These are phyloP conservation scores for Thinocorus orbignyianus DNA, from an alignment of 2,113 vertebrate species.

Conservation along the genomic window DNA sequence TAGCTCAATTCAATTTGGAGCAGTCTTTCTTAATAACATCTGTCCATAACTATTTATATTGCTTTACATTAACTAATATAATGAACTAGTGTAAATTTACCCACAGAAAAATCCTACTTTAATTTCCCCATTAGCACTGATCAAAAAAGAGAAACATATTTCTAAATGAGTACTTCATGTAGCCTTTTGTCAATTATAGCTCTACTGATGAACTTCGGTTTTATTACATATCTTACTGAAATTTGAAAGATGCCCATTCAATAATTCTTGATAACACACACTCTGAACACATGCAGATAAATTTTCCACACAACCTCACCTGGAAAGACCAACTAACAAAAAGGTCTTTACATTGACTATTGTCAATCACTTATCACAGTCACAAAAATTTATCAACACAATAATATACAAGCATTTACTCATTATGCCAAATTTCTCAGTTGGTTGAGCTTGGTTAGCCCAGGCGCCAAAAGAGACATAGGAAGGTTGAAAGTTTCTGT, in stretches of 20 bases:
- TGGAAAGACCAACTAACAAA: background rate
- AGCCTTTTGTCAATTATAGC: background rate
- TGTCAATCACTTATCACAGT: background rate
- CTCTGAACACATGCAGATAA: background rate
- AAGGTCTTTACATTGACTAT: background rate
- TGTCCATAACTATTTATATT: background rate
- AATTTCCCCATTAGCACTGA: background rate
- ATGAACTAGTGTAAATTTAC: background rate
- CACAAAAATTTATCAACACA: background rate
- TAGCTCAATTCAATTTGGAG: background rate
- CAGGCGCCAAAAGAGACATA: background rate
- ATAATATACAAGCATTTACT: background rate
- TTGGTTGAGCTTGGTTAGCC: background rate
- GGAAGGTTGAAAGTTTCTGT: background rate
- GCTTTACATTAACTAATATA: background rate
- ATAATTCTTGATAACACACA: background rate
- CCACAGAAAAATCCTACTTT: background rate
- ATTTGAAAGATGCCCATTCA: background rate
- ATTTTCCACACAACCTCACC: background rate
- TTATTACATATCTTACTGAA: background rate
- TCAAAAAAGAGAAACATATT: background rate
- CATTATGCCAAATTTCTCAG: background rate
- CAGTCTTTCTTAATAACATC: background rate
- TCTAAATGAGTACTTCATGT: background rate
- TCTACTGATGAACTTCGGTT: background rate